A percentile compares a stretch with the other conserved stretches of the same genome.
These are phyloP conservation scores for Operophtera brumata DNA, from an alignment of 2,888 invertebrate species.

Conservation along the genomic window DNA sequence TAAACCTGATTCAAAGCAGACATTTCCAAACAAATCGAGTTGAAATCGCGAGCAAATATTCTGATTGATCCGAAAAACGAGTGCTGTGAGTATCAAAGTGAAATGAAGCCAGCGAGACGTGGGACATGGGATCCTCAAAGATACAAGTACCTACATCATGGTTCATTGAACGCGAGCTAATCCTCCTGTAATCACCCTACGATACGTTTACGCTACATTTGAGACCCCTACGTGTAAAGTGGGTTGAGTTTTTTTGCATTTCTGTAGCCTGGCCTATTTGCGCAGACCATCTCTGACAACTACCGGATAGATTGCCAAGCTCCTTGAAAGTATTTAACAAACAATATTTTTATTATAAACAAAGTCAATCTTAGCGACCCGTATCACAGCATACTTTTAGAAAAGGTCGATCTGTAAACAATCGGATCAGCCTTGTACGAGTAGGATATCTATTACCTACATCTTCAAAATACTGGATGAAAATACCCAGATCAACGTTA, in stretches of 20 bases:
- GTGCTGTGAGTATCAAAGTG: conserved; percentile 37
- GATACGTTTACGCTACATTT: conserved; percentile 21
- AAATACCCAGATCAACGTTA: too few species aligned
- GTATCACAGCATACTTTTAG: too few species aligned
- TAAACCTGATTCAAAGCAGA: neutral
- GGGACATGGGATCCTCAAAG: conserved; percentile 13
- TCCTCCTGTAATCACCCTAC: conserved; percentile 11
- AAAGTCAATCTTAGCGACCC: too few species aligned
- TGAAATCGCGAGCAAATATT: conserved; percentile 12
- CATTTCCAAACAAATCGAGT: conserved; percentile 2
- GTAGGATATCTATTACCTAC: too few species aligned
- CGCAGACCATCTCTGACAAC: too few species aligned
- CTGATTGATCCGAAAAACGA: conserved; percentile 44
- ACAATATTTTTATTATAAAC: too few species aligned
- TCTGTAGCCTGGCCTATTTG: too few species aligned
- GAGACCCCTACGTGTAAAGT: neutral
- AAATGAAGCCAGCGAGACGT: conserved; percentile 41
- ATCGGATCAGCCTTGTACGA: too few species aligned
- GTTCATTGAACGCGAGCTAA: conserved; percentile 23
- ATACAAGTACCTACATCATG: conserved; percentile 23
- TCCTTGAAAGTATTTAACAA: too few species aligned
- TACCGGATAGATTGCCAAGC: too few species aligned
- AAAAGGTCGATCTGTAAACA: too few species aligned
- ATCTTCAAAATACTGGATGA: too few species aligned
- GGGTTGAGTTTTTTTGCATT: neutral